Evolutionary conservation across 35 echinoderm and acorn worm genomes (phyloP).

Genomic region (Nesometra sesokonis): DNA sequence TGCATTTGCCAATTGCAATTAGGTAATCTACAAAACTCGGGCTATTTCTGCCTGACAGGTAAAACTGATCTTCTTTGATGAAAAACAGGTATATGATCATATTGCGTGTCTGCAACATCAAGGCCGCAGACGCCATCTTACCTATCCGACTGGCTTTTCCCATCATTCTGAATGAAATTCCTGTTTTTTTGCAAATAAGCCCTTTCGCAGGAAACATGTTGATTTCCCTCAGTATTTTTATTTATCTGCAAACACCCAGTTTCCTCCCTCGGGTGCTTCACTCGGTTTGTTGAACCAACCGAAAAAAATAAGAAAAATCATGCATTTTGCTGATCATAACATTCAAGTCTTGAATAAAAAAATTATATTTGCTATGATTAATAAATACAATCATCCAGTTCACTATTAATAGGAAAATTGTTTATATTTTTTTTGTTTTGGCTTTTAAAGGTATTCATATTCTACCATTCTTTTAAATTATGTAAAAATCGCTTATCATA

Average conservation of each 20-base stretch:
- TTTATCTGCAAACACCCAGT: not conserved
- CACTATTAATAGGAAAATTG: no score
- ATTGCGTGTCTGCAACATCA: not conserved
- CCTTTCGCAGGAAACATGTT: not conserved
- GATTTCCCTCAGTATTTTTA: not conserved
- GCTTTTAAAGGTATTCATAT: no score
- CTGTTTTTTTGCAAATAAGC: not conserved
- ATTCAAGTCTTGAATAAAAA: no score
- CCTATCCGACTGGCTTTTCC: not conserved
- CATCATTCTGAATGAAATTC: not conserved
- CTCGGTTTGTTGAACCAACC: not conserved
- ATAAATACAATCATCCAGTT: no score
- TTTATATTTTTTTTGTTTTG: no score
- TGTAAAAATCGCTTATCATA: no score
- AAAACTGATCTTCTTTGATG: not conserved
- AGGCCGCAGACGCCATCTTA: not conserved
- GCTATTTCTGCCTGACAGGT: not conserved
- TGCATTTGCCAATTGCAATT: not conserved
- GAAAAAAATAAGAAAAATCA: not conserved
- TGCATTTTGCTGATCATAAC: not conserved
- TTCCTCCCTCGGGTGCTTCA: not conserved
- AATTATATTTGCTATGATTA: no score
- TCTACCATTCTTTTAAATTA: no score
- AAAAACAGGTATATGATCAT: not conserved
- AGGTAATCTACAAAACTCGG: not conserved